Conservation (phyloP, 2,888 invertebrate genomes). For the Hypena proboscidalis region DNA sequence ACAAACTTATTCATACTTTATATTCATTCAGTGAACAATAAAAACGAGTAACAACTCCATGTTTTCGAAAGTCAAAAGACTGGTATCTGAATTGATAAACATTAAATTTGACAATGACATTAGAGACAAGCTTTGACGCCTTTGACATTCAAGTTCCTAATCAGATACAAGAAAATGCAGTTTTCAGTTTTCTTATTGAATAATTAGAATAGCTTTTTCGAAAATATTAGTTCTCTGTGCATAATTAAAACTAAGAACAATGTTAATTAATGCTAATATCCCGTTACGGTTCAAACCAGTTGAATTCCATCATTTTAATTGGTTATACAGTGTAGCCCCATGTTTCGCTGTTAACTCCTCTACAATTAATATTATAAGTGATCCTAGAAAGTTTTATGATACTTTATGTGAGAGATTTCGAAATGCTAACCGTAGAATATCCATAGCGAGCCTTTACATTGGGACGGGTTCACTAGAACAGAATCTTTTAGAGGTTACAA, state of each 20-base stretch:
- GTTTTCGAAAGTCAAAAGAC: too few relatives aligned
- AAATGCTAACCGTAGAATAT: constrained; percentile 89
- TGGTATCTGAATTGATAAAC: too few relatives aligned
- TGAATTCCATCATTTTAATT: constrained; percentile 84
- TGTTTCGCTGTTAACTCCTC: constrained; percentile 89
- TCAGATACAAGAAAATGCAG: too few relatives aligned
- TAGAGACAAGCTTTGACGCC: too few relatives aligned
- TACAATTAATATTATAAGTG: constrained; percentile 90
- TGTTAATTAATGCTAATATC: constrained; percentile 62
- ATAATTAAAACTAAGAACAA: constrained; percentile 20
- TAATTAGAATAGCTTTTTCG: too few relatives aligned
- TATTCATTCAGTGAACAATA: too few relatives aligned
- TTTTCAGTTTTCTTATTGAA: too few relatives aligned
- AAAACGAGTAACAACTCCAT: too few relatives aligned
- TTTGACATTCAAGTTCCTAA: too few relatives aligned
- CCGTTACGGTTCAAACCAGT: constrained; percentile 68
- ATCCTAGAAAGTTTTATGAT: constrained; percentile 92
- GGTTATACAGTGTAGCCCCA: constrained; percentile 87
- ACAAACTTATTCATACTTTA: too few relatives aligned
- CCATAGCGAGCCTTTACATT: constrained; percentile 95
- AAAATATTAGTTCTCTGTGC: too few relatives aligned
- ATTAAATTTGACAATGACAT: too few relatives aligned
- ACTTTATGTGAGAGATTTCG: constrained; percentile 88
- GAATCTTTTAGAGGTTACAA: constrained; percentile 89
- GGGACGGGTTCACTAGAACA: constrained; percentile 95